Evolutionary conservation across 2,888 invertebrate species (phyloP).

Genomic region (Platycheirus albimanus): DNA sequence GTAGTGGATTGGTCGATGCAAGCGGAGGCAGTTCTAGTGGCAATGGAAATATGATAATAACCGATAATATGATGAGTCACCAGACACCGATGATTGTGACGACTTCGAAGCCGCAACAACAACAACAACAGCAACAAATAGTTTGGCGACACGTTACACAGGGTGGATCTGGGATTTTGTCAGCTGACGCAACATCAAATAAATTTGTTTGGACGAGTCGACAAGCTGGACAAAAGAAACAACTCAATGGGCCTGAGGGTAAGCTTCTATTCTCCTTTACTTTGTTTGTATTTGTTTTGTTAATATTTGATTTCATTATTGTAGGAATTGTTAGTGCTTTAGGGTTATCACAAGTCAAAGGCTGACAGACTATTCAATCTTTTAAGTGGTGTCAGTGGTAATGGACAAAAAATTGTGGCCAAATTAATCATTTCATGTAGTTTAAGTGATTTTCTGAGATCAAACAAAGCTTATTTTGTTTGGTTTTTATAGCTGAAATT

Average conservation of each 20-base stretch:
- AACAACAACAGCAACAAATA: constrained; percentile 78
- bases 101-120: constrained; percentile 77
- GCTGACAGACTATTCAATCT: not conserved
- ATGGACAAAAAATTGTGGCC: not conserved
- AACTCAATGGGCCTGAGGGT: constrained; percentile 81
- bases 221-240: constrained; percentile 78
- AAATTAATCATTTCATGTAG: not conserved
- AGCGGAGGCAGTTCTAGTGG: constrained; percentile 64
- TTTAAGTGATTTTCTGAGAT: no score
- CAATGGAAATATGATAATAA: constrained; percentile 73
- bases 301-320: not conserved
- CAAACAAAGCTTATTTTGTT: no score
- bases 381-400: not conserved
- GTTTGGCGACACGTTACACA: constrained; percentile 81
- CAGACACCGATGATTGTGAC: constrained; percentile 79
- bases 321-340: not conserved
- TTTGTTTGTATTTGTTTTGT: not conserved
- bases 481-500: no score
- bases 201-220: constrained; percentile 81
- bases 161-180: constrained; percentile 77
- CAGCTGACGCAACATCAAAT: constrained; percentile 78
- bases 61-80: constrained; percentile 62
- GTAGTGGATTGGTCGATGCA: constrained; percentile 44
- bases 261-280: no score
- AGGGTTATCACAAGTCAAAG: not conserved